phyloP scores from a whole-genome alignment of 2,888 invertebrate genomes.

The Drosophila affinis region DNA sequence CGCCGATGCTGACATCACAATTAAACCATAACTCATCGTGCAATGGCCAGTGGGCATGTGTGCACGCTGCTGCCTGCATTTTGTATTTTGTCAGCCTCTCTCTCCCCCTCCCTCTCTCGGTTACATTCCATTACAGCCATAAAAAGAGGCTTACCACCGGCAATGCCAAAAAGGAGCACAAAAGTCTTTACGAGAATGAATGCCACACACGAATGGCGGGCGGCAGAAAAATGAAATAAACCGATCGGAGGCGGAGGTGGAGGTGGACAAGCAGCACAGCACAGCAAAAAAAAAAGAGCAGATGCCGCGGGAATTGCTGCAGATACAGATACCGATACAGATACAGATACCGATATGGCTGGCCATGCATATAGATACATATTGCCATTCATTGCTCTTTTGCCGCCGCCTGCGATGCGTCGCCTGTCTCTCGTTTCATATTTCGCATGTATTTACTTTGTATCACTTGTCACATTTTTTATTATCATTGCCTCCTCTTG shows the following conservation, averaged over 20 bases:
- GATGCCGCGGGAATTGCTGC: slow-evolving; percentile 21
- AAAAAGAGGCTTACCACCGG: slow-evolving; percentile 60
- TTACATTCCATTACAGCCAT: slow-evolving; percentile 68
- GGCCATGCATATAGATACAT: slow-evolving; percentile 38
- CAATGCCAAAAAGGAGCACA: slow-evolving; percentile 13
- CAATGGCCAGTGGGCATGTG: slow-evolving; percentile 41
- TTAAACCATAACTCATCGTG: slow-evolving; percentile 66
- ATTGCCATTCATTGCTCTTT: slow-evolving; percentile 61
- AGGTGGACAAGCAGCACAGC: background rate
- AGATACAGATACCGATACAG: slow-evolving; percentile 9
- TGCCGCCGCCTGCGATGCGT: slow-evolving; percentile 21
- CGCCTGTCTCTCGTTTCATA: slow-evolving; percentile 49
- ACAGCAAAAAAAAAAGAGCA: slow-evolving; percentile 13
- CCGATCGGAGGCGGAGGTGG: slow-evolving; percentile 12
- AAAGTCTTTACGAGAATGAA: slow-evolving; percentile 22
- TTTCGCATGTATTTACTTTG: slow-evolving; percentile 81
- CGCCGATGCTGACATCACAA: slow-evolving; percentile 51
- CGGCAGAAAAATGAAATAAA: slow-evolving; percentile 27
- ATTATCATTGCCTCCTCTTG: slow-evolving; percentile 57
- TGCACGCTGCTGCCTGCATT: background rate
- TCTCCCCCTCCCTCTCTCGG: slow-evolving; percentile 41
- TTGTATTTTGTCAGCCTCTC: slow-evolving; percentile 16
- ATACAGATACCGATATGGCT: slow-evolving; percentile 28
- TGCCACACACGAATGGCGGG: slow-evolving; percentile 52
- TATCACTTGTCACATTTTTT: slow-evolving; percentile 80